These are phyloP conservation scores for Shargacucullia verbasci DNA, from an alignment of 2,888 invertebrate genomes.

Conservation along the genomic window DNA sequence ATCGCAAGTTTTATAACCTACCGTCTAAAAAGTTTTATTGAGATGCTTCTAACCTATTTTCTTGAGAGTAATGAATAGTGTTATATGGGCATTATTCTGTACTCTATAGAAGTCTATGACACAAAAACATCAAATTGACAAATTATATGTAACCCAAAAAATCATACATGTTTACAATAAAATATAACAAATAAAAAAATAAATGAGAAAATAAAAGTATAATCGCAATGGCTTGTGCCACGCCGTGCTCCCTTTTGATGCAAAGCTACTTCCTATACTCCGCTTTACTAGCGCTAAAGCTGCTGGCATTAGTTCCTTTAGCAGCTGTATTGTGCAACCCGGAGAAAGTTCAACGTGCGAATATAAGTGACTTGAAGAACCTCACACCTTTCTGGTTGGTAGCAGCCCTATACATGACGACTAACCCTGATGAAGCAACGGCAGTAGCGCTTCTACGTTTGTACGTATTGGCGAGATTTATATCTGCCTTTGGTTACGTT, in stretches of 20 bases:
- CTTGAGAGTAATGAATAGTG: too few relatives aligned
- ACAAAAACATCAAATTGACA: slow-evolving; percentile 16
- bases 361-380: slow-evolving; percentile 71
- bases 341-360: slow-evolving; percentile 66
- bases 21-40: too few relatives aligned
- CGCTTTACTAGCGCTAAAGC: slow-evolving; percentile 57
- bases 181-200: too few relatives aligned
- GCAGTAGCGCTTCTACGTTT: slow-evolving; percentile 61
- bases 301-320: slow-evolving; percentile 61
- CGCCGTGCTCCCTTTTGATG: slow-evolving; percentile 28
- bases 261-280: slow-evolving; percentile 60
- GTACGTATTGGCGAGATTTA: slow-evolving; percentile 61
- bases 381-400: slow-evolving; percentile 77
- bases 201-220: not conserved
- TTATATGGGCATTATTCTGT: too few relatives aligned
- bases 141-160: slow-evolving; percentile 3
- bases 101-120: not conserved
- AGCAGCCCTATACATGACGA: slow-evolving; percentile 70
- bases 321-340: slow-evolving; percentile 60
- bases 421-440: slow-evolving; percentile 59
- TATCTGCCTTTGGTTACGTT: slow-evolving; percentile 65
- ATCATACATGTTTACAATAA: too few relatives aligned
- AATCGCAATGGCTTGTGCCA: slow-evolving; percentile 4
- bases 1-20: too few relatives aligned
- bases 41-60: too few relatives aligned